Conservation (phyloP, 2,888 invertebrate genomes). For the Trissolcus brochymenae region DNA sequence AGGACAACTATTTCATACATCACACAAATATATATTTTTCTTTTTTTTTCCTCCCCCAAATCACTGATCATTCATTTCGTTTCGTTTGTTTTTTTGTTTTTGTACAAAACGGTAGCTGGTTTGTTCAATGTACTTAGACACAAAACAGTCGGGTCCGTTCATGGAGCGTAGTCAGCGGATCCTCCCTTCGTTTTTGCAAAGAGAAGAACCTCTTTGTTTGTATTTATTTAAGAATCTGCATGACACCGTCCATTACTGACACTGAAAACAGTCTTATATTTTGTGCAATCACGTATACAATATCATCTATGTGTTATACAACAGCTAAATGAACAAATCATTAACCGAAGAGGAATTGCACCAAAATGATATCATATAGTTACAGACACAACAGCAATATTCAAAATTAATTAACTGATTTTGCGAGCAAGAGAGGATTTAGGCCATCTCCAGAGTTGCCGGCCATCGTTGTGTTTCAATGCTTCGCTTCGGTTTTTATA, state of each 20-base stretch:
- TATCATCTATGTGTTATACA: conserved; percentile 47
- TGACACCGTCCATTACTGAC: conserved; percentile 54
- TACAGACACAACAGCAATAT: conserved; percentile 55
- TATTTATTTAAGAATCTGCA: conserved; percentile 46
- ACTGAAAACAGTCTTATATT: conserved; percentile 49
- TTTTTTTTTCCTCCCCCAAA: background rate
- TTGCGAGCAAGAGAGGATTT: conserved; percentile 66
- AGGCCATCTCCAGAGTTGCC: conserved; percentile 77
- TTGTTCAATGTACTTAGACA: conserved; percentile 45
- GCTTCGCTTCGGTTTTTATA: conserved; percentile 59
- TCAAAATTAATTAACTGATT: conserved; percentile 71
- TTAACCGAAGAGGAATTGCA: conserved; percentile 45
- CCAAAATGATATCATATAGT: conserved; percentile 50
- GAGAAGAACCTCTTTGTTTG: background rate
- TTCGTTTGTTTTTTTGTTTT: conserved; percentile 10
- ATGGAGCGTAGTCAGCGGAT: conserved; percentile 54
- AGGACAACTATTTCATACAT: conserved; percentile 20
- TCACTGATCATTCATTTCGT: background rate
- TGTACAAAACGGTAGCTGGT: conserved; percentile 25
- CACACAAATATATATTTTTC: conserved; percentile 6
- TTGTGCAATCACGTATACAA: conserved; percentile 13
- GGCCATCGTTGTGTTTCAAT: conserved; percentile 65
- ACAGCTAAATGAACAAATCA: conserved; percentile 50
- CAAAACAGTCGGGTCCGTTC: conserved; percentile 22
- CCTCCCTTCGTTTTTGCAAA: conserved; percentile 45